These are phyloP conservation scores for Protobothrops flavoviridis DNA, from an alignment of 2,113 vertebrate species.

Conservation along the genomic window DNA sequence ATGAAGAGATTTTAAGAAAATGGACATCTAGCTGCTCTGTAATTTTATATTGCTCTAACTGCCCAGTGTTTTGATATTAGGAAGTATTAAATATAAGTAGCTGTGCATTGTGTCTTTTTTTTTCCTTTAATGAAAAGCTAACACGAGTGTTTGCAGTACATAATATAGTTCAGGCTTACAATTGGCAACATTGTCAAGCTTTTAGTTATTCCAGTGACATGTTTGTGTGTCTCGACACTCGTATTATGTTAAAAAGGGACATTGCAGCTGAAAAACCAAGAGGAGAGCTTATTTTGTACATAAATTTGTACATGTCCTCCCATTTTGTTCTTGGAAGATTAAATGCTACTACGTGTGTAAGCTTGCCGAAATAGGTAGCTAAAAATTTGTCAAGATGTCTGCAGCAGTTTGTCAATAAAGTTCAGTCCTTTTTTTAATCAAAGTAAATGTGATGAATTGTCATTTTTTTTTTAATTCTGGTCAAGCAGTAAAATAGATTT, in stretches of 20 bases:
- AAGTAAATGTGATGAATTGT: slow-evolving; percentile 92
- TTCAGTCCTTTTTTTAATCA: slow-evolving; percentile 92
- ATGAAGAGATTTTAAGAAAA: slow-evolving; percentile 51
- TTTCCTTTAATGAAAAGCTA: slow-evolving; percentile 40
- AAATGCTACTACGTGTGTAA: slow-evolving; percentile 87
- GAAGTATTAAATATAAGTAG: slow-evolving; percentile 58
- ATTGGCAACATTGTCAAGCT: slow-evolving; percentile 40
- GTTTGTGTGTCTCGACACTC: slow-evolving; percentile 76
- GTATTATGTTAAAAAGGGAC: slow-evolving; percentile 81
- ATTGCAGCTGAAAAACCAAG: slow-evolving; percentile 76
- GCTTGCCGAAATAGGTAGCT: slow-evolving; percentile 96
- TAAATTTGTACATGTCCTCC: slow-evolving; percentile 84
- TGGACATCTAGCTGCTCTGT: slow-evolving; percentile 45
- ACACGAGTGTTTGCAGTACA: slow-evolving; percentile 44
- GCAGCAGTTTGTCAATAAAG: slow-evolving; percentile 97
- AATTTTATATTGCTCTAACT: slow-evolving; percentile 47
- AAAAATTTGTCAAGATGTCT: slow-evolving; percentile 94
- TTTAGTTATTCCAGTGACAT: slow-evolving; percentile 50
- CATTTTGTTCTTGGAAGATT: slow-evolving; percentile 80
- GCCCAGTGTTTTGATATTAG: slow-evolving; percentile 55
- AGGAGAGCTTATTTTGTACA: slow-evolving; percentile 83
- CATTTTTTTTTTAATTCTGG: slow-evolving; percentile 73
- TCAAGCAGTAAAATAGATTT: slow-evolving; percentile 75
- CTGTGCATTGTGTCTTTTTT: slow-evolving; percentile 51
- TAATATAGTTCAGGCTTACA: slow-evolving; percentile 42